A percentile compares a stretch with the other conserved stretches of the same genome.
Evolutionary conservation across 2,113 vertebrate species (phyloP).

Genomic region (Tinamus guttatus): DNA sequence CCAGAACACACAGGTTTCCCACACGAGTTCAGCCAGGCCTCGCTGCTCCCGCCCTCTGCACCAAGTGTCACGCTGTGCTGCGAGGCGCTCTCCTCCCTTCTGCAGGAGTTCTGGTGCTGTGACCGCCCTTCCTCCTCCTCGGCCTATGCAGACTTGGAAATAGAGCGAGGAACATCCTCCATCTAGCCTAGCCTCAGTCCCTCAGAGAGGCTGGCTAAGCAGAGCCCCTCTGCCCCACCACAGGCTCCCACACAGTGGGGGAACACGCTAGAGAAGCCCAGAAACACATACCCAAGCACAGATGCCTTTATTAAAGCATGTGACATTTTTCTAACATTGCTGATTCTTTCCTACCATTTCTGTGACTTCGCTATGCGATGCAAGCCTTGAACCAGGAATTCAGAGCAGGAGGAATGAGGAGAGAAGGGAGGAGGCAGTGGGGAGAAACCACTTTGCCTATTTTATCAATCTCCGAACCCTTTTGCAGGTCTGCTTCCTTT

Average conservation of each 20-base stretch:
- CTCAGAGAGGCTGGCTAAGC: not conserved
- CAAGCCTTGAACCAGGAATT: conserved; percentile 21
- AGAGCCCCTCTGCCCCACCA: not conserved
- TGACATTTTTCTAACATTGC: fast-evolving
- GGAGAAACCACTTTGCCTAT: not conserved
- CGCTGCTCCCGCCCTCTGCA: not conserved
- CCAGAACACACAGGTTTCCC: not conserved
- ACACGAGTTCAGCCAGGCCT: not conserved
- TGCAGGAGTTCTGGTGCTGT: not conserved
- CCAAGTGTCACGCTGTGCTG: not conserved
- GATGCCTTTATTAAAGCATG: not conserved
- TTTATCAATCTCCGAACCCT: not conserved
- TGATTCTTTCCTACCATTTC: not conserved
- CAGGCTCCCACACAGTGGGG: fast-evolving
- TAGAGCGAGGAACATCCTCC: not conserved
- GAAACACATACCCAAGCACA: not conserved
- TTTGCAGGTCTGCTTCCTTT: conserved; percentile 47
- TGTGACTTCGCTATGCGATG: not conserved
- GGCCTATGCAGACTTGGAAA: too few species aligned
- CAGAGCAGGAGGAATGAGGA: conserved; percentile 10
- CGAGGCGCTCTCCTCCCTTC: not conserved
- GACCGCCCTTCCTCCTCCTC: not conserved
- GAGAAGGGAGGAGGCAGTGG: not conserved
- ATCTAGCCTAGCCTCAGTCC: fast-evolving
- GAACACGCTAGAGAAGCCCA: not conserved